Evolutionary conservation across 2,888 invertebrate genomes (phyloP), one percentile per base, ranked within the genome.

Genomic region (Cantharis nigra): DNA sequence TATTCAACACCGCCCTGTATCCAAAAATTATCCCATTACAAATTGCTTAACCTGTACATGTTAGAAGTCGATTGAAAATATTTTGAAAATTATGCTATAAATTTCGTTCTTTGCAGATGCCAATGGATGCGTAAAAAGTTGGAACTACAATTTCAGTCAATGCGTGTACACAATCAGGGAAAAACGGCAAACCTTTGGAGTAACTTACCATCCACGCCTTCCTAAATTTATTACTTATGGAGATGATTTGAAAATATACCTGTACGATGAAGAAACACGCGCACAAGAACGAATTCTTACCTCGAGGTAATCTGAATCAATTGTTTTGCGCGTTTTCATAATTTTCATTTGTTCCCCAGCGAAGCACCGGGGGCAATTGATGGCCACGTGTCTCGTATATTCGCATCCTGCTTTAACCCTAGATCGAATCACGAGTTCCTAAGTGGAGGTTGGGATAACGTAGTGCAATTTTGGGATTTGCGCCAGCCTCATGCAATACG

Each of bases 201-300:
- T 93, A 70, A 89, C 89, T 67, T 93, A 92, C 83, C 92, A 93
- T 85, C 91, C 92, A 23, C 89, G 90, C 11, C 88, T 90, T 77
- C 90, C 90, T 13, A 90, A 90, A 82, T 91, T 91, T 78, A 87
- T 91, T 1, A 92, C 93, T 0, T 91, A 91, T 75, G 93, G 93
- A 0, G 92, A 92, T 82, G 92, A 94, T 84, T 89, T 90, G 16
- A 91, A 90, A 84, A 86, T 94, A 63, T 91, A 90, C 82, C 90
- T 94, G 85, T 94, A 94, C 84, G 93, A 94, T 82, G 93, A 93
- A 87, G 93, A 94, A 87, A 92, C 91, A 13, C 91, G 91, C 84
- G 91, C 90, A 4, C 91, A 91, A 84, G 93, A 93, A 85, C 88
- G 92, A 78, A 89, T 92, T 72, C 91, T 92, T 83, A 89, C 90